Conservation (phyloP, 2,888 invertebrate genomes). For the Morpho achilles region DNA sequence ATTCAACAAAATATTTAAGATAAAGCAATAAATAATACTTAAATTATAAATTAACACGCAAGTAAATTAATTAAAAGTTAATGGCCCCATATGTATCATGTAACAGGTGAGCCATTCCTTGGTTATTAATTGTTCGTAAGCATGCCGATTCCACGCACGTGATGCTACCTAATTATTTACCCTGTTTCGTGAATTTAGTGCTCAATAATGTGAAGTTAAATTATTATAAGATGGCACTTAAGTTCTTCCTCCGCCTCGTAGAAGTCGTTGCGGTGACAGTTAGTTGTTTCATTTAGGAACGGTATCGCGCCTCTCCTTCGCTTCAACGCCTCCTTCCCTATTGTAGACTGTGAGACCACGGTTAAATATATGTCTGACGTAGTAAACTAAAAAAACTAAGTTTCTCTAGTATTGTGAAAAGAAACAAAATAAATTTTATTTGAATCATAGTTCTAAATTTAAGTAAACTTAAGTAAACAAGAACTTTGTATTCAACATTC, state of each 20-base stretch:
- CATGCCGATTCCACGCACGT: constrained; percentile 18
- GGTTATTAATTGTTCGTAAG: constrained; percentile 19
- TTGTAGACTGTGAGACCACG: background rate
- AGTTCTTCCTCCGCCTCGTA: constrained; percentile 40
- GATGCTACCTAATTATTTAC: constrained; percentile 25
- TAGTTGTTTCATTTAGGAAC: constrained; percentile 64
- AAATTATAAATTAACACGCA: constrained; percentile 8
- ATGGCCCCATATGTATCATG: constrained; percentile 8
- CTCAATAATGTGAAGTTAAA: constrained; percentile 42
- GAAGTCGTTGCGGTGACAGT: constrained; percentile 61
- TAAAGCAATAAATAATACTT: background rate
- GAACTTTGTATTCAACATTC: no score
- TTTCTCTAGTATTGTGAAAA: no score
- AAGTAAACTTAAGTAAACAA: no score
- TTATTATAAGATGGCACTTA: constrained; percentile 39
- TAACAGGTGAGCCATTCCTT: constrained; percentile 18
- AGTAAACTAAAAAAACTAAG: no score
- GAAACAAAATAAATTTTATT: no score
- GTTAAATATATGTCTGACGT: no score
- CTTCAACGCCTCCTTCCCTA: constrained; percentile 44
- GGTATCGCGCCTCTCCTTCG: constrained; percentile 46
- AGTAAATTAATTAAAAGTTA: constrained; percentile 12
- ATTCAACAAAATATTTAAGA: no score
- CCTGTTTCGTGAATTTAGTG: constrained; percentile 28
- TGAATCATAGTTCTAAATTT: no score